Evolutionary conservation across 2,888 invertebrate species (phyloP).

Genomic region (Volucella zonaria): DNA sequence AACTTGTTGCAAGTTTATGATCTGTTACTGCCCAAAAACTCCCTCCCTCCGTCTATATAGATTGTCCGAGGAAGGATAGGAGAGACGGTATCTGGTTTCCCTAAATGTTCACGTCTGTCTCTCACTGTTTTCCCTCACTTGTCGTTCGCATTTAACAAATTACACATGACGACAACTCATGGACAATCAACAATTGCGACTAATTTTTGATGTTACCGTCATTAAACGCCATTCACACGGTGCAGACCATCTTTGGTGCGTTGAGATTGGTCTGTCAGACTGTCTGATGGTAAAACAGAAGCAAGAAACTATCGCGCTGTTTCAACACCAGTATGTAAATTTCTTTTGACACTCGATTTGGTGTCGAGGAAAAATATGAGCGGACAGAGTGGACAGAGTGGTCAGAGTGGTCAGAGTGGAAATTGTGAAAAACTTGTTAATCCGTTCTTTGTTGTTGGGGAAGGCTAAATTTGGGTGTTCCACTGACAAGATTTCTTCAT

Average conservation of each 20-base stretch:
- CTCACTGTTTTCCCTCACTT: neutral
- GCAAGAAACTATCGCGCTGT: neutral
- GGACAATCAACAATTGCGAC: slow-evolving; percentile 32
- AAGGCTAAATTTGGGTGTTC: slow-evolving; percentile 24
- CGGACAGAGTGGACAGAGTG: too few species aligned
- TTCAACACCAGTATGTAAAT: slow-evolving; percentile 13
- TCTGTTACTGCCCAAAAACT: neutral
- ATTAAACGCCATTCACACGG: slow-evolving; percentile 42
- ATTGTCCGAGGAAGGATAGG: neutral
- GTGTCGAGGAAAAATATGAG: slow-evolving; percentile 6
- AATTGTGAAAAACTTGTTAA: slow-evolving; percentile 23
- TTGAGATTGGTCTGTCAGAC: slow-evolving; percentile 1
- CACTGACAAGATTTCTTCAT: slow-evolving; percentile 37
- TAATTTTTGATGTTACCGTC: slow-evolving; percentile 32
- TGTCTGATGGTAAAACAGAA: slow-evolving; percentile 1
- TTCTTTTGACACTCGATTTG: slow-evolving; percentile 32
- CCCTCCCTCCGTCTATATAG: neutral
- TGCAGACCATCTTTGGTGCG: neutral
- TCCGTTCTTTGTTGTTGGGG: neutral
- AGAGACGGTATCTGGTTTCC: slow-evolving; percentile 5
- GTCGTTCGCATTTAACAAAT: slow-evolving; percentile 14
- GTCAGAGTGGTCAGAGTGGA: too few species aligned
- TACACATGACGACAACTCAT: neutral
- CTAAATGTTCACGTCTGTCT: slow-evolving; percentile 8
- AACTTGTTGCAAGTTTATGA: slow-evolving; percentile 1